Conservation (phyloP, 2,113 vertebrate genomes). For the Pachypanchax playfairii region DNA sequence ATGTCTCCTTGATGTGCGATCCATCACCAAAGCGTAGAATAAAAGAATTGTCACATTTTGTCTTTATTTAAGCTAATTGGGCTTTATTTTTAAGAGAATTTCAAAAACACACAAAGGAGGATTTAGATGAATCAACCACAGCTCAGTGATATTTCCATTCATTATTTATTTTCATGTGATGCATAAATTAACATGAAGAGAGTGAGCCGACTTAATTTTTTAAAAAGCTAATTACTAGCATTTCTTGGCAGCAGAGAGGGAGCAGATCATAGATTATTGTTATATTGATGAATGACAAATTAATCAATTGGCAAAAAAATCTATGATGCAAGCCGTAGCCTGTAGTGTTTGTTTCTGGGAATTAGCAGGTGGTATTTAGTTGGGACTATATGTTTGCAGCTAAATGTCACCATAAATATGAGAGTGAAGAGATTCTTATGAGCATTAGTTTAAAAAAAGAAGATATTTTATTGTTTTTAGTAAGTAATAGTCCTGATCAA, state of each 20-base stretch:
- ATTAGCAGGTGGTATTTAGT: slow-evolving; percentile 17
- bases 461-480: not conserved
- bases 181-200: not conserved
- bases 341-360: slow-evolving; percentile 8
- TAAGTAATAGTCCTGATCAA: no score
- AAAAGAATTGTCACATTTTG: slow-evolving; percentile 2
- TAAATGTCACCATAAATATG: not conserved
- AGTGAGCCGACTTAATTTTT: not conserved
- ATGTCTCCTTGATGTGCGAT: slow-evolving; percentile 32
- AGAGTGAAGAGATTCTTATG: not conserved
- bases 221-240: slow-evolving; percentile 15
- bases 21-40: slow-evolving; percentile 5
- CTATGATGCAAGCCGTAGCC: slow-evolving; percentile 1
- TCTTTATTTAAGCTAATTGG: no score
- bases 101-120: no score
- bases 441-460: not conserved
- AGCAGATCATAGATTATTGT: slow-evolving; percentile 18
- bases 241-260: not conserved
- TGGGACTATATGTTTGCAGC: not conserved
- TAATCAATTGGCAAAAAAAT: slow-evolving; percentile 40
- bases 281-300: slow-evolving; percentile 25
- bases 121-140: no score
- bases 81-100: no score
- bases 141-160: no score
- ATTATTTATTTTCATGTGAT: not conserved